Conservation (phyloP, 2,888 invertebrate species). For the Chloromyia formosa region DNA sequence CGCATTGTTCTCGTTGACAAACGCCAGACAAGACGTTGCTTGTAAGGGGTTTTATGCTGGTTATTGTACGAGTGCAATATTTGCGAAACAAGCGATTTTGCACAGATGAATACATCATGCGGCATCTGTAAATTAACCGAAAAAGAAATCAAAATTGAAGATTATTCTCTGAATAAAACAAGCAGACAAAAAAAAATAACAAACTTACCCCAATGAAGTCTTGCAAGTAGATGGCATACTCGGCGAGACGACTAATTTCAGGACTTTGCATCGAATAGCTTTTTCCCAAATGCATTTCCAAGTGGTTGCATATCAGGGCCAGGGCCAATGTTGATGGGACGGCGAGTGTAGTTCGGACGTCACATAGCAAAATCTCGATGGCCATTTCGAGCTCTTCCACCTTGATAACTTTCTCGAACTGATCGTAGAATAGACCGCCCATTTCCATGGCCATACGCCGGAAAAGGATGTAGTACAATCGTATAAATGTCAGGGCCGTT, state of each 20-base stretch:
- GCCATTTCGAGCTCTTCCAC: slow-evolving; percentile 72
- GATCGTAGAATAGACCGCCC: slow-evolving; percentile 65
- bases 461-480: slow-evolving; percentile 72
- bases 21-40: slow-evolving; percentile 80
- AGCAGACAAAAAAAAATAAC: neutral
- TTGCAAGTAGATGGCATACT: slow-evolving; percentile 77
- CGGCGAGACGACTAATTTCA: slow-evolving; percentile 71
- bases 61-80: slow-evolving; percentile 79
- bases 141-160: slow-evolving; percentile 32
- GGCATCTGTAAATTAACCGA: slow-evolving; percentile 68
- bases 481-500: slow-evolving; percentile 75
- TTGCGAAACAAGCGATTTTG: slow-evolving; percentile 70
- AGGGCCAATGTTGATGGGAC: slow-evolving; percentile 80
- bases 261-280: slow-evolving; percentile 63
- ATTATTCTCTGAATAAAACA: neutral
- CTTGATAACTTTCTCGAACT: slow-evolving; percentile 67
- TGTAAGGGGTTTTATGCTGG: slow-evolving; percentile 72
- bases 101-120: slow-evolving; percentile 71
- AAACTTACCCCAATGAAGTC: slow-evolving; percentile 74
- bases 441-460: slow-evolving; percentile 67
- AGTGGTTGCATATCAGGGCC: slow-evolving; percentile 77
- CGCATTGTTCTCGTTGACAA: slow-evolving; percentile 76
- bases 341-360: slow-evolving; percentile 77
- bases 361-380: slow-evolving; percentile 79
- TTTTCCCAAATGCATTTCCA: slow-evolving; percentile 67